Evolutionary conservation across 2,797 vertebrate genomes (phyloP).

Genomic region (Dicrostonyx torquatus): DNA sequence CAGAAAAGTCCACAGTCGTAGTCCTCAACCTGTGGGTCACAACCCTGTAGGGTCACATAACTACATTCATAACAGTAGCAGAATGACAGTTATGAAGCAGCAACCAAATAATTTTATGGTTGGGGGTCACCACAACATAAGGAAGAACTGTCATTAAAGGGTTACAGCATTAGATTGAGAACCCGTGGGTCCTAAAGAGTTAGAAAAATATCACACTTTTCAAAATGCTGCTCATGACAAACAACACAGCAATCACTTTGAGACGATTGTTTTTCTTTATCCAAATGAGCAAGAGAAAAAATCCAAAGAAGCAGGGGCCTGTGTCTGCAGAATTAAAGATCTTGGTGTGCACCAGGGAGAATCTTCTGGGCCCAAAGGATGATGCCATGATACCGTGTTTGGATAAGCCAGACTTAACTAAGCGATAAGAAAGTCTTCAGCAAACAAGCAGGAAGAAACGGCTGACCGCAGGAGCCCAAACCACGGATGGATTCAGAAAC

Average conservation of each 20-base stretch:
- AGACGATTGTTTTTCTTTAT: background rate
- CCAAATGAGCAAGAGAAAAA: background rate
- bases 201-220: background rate
- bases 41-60: no score
- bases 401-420: background rate
- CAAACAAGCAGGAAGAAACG: background rate
- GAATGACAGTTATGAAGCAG: background rate
- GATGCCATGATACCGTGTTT: background rate
- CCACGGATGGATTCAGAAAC: background rate
- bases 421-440: background rate
- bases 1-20: background rate
- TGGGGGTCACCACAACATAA: background rate
- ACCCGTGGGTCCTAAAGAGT: background rate
- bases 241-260: background rate
- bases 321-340: background rate
- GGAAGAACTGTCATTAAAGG: background rate
- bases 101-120: background rate
- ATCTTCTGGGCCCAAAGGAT: background rate
- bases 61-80: background rate
- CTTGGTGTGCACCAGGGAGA: background rate
- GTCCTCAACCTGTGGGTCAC: background rate
- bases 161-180: background rate
- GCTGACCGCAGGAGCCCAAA: background rate
- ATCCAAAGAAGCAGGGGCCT: background rate
- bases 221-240: background rate